Base-by-base conservation (phyloP, 2,797 vertebrate genomes). In the Netta rufina region DNA sequence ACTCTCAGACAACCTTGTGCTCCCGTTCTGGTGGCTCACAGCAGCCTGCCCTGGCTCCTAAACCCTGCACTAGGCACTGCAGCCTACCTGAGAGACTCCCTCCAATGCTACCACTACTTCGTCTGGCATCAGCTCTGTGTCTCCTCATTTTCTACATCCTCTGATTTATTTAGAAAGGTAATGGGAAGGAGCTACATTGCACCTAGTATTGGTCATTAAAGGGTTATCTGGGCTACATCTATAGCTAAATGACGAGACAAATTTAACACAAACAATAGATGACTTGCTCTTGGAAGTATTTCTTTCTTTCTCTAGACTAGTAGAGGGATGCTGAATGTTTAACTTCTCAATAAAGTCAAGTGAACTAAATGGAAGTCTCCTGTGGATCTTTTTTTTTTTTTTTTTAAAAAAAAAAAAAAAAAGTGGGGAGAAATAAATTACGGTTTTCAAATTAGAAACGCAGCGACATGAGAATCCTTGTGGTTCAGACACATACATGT, bases 231-330 rank as follows among this genome's bases (percentile, higher is more conserved):
- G 36, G 21, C 6, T 25, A 17, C 18, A 81, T 75, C 54, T 84
- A 0, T 25, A 75, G 30, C 14, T 43, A 67, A 64, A 30, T 8
- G 30, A 14, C 30, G 17, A 90, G 38, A 47, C 15, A 78, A 19
- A 30, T 4, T 38, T n/a, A 83, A 66, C 13, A 56, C 3, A 74
- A 88, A 54, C 3, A 1, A 66, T 33, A 51, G 0, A 0, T n/a
- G 5, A 62, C 17, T 69, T 54, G 39, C 5, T 69, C 18, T 38
- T 1, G 1, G 30, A 92, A 94, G 15, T 25, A 11, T 13, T 62
- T 70, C 41, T 79, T 82, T 33, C 21, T 76, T 82, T 73, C 47
- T 66, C 32, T 61, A 38, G 8, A 76, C 38, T 41, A 65, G 21
- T 20, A 79, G 9, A 89, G 25, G 30, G n/a, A 53, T 64, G 32